Evolutionary conservation across 1,140 invertebrate genomes (phyloP).

Genomic region (Gerris buenoi): DNA sequence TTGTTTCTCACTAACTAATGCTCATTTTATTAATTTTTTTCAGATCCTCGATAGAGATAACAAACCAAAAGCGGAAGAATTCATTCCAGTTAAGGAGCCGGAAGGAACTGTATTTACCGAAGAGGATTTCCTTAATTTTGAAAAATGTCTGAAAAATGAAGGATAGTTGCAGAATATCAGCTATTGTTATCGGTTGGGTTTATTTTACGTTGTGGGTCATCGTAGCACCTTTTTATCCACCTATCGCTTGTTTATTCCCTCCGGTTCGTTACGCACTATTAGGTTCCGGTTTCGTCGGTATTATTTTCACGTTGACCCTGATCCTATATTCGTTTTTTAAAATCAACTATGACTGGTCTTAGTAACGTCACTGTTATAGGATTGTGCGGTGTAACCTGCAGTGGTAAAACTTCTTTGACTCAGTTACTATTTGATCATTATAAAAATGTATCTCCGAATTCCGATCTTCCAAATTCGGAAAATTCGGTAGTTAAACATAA

Average conservation of each 20-base stretch:
- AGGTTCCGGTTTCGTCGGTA: slow-evolving; percentile 6
- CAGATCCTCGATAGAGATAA: not conserved
- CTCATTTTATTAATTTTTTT: not conserved
- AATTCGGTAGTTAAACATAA: slow-evolving; percentile 39
- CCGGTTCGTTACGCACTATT: slow-evolving; percentile 30
- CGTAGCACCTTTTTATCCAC: slow-evolving; percentile 39
- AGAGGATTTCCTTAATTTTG: slow-evolving; percentile 36
- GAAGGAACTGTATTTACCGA: slow-evolving; percentile 33
- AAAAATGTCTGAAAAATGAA: slow-evolving; percentile 24
- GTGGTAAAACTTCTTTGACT: slow-evolving; percentile 51
- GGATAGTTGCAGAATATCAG: slow-evolving; percentile 36
- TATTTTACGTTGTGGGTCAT: slow-evolving; percentile 52
- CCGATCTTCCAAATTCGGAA: slow-evolving; percentile 31
- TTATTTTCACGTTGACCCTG: slow-evolving; percentile 12
- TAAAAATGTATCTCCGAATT: no score
- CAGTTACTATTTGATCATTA: slow-evolving; percentile 37
- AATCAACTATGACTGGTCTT: not conserved
- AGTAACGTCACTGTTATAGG: slow-evolving; percentile 3
- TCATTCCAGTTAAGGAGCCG: slow-evolving; percentile 17
- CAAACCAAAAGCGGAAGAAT: not conserved
- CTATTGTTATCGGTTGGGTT: slow-evolving; percentile 35
- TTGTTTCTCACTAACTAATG: no score
- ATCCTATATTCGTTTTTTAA: not conserved
- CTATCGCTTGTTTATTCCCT: slow-evolving; percentile 33
- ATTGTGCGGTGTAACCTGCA: slow-evolving; percentile 11